Percentiles rank a stretch among this genome's conserved stretches.
These are phyloP conservation scores for Hipposideros larvatus DNA, from an alignment of 2,797 vertebrate species.

Conservation along the genomic window DNA sequence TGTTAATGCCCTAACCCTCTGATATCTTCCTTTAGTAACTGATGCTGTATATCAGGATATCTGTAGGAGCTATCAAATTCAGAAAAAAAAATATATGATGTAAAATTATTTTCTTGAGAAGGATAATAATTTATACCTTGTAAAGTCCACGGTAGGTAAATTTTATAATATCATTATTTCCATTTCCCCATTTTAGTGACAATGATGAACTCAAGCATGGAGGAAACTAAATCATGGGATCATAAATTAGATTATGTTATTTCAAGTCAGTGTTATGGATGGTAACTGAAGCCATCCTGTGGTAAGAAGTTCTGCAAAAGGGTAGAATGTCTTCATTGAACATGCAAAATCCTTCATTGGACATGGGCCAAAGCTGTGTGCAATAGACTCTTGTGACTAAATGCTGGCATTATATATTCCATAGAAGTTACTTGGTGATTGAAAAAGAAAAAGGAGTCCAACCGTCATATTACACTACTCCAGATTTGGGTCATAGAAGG, in stretches of 20 bases:
- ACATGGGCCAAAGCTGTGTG: background rate
- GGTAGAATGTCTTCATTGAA: background rate
- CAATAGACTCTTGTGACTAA: background rate
- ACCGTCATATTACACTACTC: background rate
- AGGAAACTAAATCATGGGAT: background rate
- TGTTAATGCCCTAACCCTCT: background rate
- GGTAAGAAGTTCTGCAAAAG: background rate
- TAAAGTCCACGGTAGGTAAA: background rate
- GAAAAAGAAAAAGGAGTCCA: background rate
- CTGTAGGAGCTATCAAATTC: background rate
- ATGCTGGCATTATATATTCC: background rate
- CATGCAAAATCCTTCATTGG: background rate
- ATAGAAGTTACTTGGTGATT: background rate
- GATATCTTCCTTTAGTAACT: background rate
- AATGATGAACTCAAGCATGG: background rate
- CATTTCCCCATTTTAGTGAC: background rate
- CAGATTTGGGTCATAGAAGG: background rate
- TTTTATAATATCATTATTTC: background rate
- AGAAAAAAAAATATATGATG: background rate
- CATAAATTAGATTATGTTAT: background rate
- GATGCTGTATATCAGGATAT: background rate
- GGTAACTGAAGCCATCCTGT: background rate
- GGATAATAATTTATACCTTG: background rate
- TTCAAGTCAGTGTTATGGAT: background rate
- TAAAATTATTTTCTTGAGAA: background rate